A percentile compares a stretch with the other conserved stretches of the same genome.
These are phyloP conservation scores for Misgurnus anguillicaudatus DNA, from an alignment of 2,113 vertebrate species.

Conservation along the genomic window DNA sequence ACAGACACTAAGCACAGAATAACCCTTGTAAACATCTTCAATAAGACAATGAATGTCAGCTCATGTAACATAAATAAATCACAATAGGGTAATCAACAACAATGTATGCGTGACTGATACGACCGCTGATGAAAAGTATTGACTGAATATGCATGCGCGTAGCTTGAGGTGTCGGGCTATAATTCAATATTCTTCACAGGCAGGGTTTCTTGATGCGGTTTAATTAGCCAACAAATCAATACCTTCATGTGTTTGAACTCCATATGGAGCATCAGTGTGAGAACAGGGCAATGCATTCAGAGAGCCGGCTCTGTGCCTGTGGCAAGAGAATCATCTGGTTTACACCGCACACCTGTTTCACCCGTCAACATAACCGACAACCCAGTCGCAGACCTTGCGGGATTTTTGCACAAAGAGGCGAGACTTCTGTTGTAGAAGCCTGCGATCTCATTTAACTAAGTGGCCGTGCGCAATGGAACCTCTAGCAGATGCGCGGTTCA, in stretches of 20 bases:
- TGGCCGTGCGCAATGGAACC: background rate
- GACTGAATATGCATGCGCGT: conserved; percentile 14
- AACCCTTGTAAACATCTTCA: conserved; percentile 1
- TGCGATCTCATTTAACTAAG: conserved; percentile 33
- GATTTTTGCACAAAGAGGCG: conserved; percentile 11
- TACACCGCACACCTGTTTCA: conserved; percentile 16
- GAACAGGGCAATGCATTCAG: conserved; percentile 18
- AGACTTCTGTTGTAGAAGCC: conserved; percentile 22
- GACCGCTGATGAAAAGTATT: conserved; percentile 2
- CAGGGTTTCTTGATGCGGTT: conserved; percentile 44
- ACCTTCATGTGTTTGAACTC: conserved; percentile 47
- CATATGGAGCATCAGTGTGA: conserved; percentile 38
- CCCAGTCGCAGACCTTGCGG: conserved; percentile 18
- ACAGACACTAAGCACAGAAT: background rate
- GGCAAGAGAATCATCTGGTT: conserved; percentile 25
- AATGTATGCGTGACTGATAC: conserved; percentile 29
- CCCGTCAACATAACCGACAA: conserved; percentile 10
- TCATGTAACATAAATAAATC: conserved; percentile 37
- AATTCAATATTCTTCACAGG: conserved; percentile 44
- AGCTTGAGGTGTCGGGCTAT: conserved; percentile 31
- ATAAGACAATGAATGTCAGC: conserved; percentile 18
- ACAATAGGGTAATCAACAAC: conserved; percentile 22
- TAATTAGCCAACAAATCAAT: conserved; percentile 55
- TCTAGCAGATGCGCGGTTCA: conserved; percentile 23
- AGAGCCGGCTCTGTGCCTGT: conserved; percentile 19